Evolutionary conservation across 2,888 invertebrate species (phyloP).

Genomic region (Tenthredo scrophulariae): DNA sequence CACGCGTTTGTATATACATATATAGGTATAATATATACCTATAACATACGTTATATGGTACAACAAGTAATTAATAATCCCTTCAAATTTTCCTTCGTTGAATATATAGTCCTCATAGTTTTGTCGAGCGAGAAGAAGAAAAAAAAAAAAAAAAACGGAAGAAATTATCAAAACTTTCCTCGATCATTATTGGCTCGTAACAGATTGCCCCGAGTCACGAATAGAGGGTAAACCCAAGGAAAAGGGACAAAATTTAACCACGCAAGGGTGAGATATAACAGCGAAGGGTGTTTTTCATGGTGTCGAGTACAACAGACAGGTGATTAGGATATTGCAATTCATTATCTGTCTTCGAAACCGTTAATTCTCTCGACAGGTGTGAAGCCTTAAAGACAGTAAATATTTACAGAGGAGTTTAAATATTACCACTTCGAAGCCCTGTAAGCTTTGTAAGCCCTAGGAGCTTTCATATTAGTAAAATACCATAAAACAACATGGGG

Average conservation of each 20-base stretch:
- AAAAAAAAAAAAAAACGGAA: neutral
- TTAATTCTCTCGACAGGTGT: constrained; percentile 22
- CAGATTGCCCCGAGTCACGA: neutral
- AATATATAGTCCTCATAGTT: neutral
- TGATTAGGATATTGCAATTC: constrained; percentile 48
- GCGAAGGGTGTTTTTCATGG: neutral
- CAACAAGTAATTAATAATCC: neutral
- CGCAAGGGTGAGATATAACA: neutral
- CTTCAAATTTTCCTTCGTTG: neutral
- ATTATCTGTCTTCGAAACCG: constrained; percentile 22
- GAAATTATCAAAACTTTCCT: neutral
- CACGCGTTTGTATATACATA: neutral
- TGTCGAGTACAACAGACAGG: neutral
- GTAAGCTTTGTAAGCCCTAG: neutral
- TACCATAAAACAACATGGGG: neutral
- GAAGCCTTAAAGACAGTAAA: constrained; percentile 36
- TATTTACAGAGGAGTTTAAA: constrained; percentile 24
- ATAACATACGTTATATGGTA: neutral
- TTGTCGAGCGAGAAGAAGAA: neutral
- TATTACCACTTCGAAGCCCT: neutral
- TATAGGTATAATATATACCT: neutral
- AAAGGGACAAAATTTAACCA: neutral
- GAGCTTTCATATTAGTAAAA: neutral
- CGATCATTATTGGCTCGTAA: constrained; percentile 1
- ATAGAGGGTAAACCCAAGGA: neutral